These are phyloP conservation scores for Engystomops pustulosus DNA, from an alignment of 2,113 vertebrate genomes.

Conservation along the genomic window DNA sequence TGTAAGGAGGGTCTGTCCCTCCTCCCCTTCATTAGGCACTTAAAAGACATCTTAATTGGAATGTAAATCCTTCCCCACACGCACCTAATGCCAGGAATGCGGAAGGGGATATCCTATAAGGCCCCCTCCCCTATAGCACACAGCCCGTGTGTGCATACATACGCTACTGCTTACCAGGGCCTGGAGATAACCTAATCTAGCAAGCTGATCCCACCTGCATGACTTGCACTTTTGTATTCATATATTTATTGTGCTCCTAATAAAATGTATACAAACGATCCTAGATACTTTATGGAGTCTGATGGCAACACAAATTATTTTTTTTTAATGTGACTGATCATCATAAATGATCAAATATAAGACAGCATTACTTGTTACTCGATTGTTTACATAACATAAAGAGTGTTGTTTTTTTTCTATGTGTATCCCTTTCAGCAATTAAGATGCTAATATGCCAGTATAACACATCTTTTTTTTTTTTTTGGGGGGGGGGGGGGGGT, in stretches of 20 bases:
- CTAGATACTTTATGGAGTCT: too few relatives aligned
- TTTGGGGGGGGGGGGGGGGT: too few relatives aligned
- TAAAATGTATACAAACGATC: not conserved
- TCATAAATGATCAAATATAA: too few relatives aligned
- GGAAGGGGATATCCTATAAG: slow-evolving; percentile 40
- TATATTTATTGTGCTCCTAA: not conserved
- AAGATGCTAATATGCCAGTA: too few relatives aligned
- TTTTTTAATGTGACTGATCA: too few relatives aligned
- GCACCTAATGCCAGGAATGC: slow-evolving; percentile 47
- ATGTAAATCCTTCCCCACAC: slow-evolving; percentile 24
- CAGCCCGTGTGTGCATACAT: slow-evolving; percentile 10
- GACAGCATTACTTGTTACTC: too few relatives aligned
- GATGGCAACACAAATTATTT: too few relatives aligned
- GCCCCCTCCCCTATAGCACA: slow-evolving; percentile 35
- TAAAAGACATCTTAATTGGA: slow-evolving; percentile 17
- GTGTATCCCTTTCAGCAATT: too few relatives aligned
- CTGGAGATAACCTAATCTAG: not conserved
- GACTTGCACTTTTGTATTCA: not conserved
- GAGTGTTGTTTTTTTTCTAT: too few relatives aligned
- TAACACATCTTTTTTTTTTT: too few relatives aligned
- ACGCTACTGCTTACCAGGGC: not conserved
- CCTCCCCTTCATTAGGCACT: slow-evolving; percentile 16
- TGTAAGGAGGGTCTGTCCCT: not conserved
- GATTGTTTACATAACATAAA: too few relatives aligned
- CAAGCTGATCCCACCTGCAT: not conserved